Evolutionary conservation across 1,140 invertebrate genomes (phyloP).

Genomic region (Philotrypesis tridentata): DNA sequence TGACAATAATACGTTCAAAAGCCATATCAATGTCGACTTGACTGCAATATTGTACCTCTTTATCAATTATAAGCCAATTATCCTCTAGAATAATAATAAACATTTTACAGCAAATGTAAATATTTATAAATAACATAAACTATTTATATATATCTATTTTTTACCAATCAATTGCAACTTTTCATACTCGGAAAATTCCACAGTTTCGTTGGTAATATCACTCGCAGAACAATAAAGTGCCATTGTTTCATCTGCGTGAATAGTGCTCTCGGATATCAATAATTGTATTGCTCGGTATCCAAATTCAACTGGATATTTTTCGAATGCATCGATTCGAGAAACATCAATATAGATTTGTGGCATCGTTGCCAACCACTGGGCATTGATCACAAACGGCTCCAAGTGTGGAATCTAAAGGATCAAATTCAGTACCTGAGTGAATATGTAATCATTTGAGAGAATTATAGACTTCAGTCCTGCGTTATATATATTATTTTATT

Average conservation of each 20-base stretch:
- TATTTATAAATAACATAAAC: no score
- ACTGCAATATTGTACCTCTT: conserved; percentile 56
- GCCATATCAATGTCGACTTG: conserved; percentile 69
- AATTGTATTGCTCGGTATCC: conserved; percentile 58
- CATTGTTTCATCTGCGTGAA: background rate
- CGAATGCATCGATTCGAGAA: conserved; percentile 54
- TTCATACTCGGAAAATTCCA: conserved; percentile 18
- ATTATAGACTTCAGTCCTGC: no score
- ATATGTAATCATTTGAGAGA: no score
- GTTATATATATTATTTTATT: no score
- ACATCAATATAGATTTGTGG: conserved; percentile 66
- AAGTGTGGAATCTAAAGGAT: conserved; percentile 62
- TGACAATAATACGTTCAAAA: conserved; percentile 58
- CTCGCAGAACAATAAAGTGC: background rate
- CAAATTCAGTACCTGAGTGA: no score
- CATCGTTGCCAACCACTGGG: conserved; percentile 64
- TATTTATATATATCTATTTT: no score
- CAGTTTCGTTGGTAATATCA: background rate
- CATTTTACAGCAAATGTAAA: no score
- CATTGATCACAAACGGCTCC: conserved; percentile 58
- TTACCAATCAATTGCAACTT: conserved; percentile 1
- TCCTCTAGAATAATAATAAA: conserved; percentile 39
- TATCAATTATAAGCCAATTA: conserved; percentile 62
- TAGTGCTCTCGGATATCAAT: background rate
- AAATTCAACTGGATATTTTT: conserved; percentile 50